Evolutionary conservation across 2,113 vertebrate genomes (phyloP), one percentile per base, ranked within the genome.

Genomic region (Platanista minor): DNA sequence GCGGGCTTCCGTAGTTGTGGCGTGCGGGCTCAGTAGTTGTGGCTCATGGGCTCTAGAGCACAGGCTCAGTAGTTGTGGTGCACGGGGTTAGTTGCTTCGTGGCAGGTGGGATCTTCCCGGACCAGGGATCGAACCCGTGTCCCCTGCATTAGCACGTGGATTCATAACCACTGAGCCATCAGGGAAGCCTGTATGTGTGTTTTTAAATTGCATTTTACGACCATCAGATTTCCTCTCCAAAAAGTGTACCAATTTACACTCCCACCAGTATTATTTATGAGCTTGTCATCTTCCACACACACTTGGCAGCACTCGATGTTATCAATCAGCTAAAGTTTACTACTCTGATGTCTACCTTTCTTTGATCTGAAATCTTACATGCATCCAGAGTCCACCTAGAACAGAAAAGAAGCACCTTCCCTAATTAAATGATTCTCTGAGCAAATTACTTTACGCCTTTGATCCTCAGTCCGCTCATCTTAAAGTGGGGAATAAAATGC

Each of bases 41-140:
- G 46, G 46, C n/a, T n/a, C n/a, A n/a, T n/a, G n/a, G n/a, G n/a
- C n/a, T n/a, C n/a, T n/a, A n/a, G n/a, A n/a, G n/a, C n/a, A n/a
- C 11, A 46, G 46, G 46, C 46, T 46, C 46, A 46, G 11, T 12
- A 12, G 46, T 0, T 12, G 11, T 46, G 46, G 46, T 0, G 2
- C 46, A 46, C 46, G 11, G 46, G 46, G 2, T 2, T 2, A 46
- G 46, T 0, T 2, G 46, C 46, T 46, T 0, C 11, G 11, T 2
- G 0, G 46, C 11, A 46, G 11, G 46, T 46, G 46, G 46, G 46
- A 46, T 46, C 2, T 46, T 46, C 39, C 39, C 25, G 13, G 29
- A 74, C 39, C 39, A 43, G 71, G 25, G 29, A 15, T 29, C 15
- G 39, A 74, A 74, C 39, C 25, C 2, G 0, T 29, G 39, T 0